Conservation (phyloP, 2,113 vertebrate genomes). For the Hippotragus niger region DNA sequence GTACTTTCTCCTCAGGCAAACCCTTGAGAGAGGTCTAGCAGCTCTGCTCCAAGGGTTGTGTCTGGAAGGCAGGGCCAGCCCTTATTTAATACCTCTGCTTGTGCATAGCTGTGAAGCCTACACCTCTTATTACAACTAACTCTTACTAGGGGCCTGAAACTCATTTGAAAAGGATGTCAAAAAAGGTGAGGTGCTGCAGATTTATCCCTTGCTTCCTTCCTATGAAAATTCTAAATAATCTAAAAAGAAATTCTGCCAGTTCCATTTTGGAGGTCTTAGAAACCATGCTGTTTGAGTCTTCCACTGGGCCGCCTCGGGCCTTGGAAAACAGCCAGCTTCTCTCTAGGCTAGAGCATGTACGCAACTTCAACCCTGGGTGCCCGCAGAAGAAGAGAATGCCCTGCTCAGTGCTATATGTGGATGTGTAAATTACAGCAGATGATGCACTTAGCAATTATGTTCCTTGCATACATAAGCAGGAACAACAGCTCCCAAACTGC, state of each 20-base stretch:
- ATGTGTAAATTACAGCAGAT: constrained; percentile 83
- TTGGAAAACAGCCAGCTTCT: constrained; percentile 61
- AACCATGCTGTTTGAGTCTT: constrained; percentile 37
- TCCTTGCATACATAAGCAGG: constrained; percentile 83
- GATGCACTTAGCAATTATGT: constrained; percentile 83
- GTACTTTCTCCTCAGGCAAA: background rate
- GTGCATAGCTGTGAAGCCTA: background rate
- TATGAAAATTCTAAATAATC: constrained; percentile 37
- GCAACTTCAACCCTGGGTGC: constrained; percentile 53
- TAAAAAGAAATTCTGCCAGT: constrained; percentile 37
- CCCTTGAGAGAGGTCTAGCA: background rate
- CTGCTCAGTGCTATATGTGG: constrained; percentile 68
- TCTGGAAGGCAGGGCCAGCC: background rate
- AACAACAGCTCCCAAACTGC: constrained; percentile 82
- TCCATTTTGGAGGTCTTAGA: constrained; percentile 49
- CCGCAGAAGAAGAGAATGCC: constrained; percentile 60
- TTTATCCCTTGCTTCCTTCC: background rate
- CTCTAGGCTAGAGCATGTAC: constrained; percentile 1
- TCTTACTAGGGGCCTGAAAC: background rate
- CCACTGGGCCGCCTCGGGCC: background rate
- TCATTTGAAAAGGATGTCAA: background rate
- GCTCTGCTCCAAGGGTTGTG: background rate
- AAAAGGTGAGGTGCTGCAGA: background rate
- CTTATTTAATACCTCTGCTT: background rate
- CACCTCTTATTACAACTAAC: background rate